Conservation (phyloP, 1,140 invertebrate species). For the Anoplophora glabripennis region DNA sequence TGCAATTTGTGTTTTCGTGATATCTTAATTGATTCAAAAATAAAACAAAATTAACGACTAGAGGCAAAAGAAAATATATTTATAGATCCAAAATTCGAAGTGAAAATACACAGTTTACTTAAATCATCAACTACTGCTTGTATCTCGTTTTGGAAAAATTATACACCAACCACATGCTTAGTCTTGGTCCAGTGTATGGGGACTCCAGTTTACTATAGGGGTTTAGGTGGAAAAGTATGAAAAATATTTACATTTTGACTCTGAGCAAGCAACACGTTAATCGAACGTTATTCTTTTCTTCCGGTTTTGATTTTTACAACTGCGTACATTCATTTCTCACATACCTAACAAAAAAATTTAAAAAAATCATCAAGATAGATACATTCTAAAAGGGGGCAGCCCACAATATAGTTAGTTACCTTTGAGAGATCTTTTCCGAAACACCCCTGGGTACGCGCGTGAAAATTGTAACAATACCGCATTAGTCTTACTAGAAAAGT, state of each 20-base stretch:
- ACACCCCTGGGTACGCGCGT: conserved; percentile 67
- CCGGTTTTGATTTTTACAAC: conserved; percentile 16
- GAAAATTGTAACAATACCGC: conserved; percentile 55
- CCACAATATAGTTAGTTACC: conserved; percentile 61
- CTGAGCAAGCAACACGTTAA: no score
- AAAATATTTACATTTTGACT: no score
- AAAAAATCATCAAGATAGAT: conserved; percentile 32
- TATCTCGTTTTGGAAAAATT: no score
- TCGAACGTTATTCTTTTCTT: background rate
- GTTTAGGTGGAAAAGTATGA: no score
- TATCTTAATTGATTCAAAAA: conserved; percentile 33
- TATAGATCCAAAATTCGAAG: conserved; percentile 32
- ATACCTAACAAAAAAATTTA: conserved; percentile 37
- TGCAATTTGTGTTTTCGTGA: conserved; percentile 49
- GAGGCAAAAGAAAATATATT: conserved; percentile 41
- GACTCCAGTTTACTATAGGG: no score
- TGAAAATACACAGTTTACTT: conserved; percentile 37
- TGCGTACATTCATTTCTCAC: conserved; percentile 40
- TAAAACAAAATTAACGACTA: conserved; percentile 42
- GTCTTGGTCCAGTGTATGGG: no score
- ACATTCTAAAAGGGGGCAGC: conserved; percentile 51
- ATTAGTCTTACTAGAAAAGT: conserved; percentile 50
- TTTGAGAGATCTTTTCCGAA: conserved; percentile 91
- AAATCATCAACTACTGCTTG: no score
- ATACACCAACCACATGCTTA: no score